Base-by-base conservation (phyloP, 2,888 invertebrate species). In the Drosophila mimica region DNA sequence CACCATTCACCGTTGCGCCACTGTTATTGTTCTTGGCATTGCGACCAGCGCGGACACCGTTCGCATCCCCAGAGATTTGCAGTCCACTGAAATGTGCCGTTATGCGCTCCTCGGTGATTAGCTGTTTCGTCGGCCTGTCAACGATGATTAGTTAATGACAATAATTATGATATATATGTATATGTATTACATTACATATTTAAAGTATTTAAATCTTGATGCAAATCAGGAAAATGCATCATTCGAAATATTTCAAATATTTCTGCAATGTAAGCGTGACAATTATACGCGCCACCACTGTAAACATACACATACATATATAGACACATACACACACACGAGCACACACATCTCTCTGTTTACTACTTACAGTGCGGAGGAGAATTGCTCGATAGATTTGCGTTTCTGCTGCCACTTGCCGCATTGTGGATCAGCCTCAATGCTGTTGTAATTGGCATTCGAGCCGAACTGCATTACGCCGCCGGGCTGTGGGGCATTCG, bases 21-120 rank as follows among this genome's bases (percentile, higher is more conserved):
- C 76, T 77, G 36, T 70, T 74, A 43, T 76, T 81, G 52, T 76
- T 80, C 8, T 62, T 74, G 5, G 56, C 33, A 40, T 54, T 60
- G 5, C 57, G 51, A 4, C 38, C 73, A 7, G 67, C 38, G 17
- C 57, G 69, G 5, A 70, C 70, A 8, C 81, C 76, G 15, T 73
- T 93, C 0, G 76, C 66, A 5, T 88, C 89, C 25, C 94, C 93
- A 0, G 95, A 95, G 80, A 97, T 96, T 90, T 97, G 96, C 38
- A 97, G 93, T 43, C 96, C 95, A 79, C 95, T 95, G 76, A 97
- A 94, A 88, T 97, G 96, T 31, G 96, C 96, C 0, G 97, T 96
- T 95, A 97, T 97, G 92, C 96, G 96, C 89, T 97, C 97, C 91
- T 97, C 97, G 0, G 97, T 96, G 76, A 97, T 97, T 48, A 96